Evolutionary conservation across 2,888 invertebrate genomes (phyloP).

Genomic region (Rambutsinella grinnellia): DNA sequence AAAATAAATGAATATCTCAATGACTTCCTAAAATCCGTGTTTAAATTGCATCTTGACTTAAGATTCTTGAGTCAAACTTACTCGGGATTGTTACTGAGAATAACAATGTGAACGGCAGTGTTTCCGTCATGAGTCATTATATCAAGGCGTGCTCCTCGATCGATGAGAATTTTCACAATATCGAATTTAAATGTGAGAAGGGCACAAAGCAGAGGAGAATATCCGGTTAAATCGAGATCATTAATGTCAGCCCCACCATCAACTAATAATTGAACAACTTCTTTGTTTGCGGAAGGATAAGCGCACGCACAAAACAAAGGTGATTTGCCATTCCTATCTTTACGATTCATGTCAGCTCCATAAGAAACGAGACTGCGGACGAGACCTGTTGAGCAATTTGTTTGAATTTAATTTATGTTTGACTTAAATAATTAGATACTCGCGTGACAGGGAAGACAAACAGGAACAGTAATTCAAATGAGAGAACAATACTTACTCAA

Average conservation of each 20-base stretch:
- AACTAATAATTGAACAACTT: slow-evolving; percentile 57
- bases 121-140: slow-evolving; percentile 53
- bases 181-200: slow-evolving; percentile 60
- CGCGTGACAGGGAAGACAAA: neutral
- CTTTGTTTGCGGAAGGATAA: slow-evolving; percentile 45
- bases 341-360: slow-evolving; percentile 61
- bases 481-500: slow-evolving; percentile 35
- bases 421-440: too few species aligned
- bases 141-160: slow-evolving; percentile 53
- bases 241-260: slow-evolving; percentile 59
- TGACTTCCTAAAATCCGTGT: neutral
- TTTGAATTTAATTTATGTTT: neutral
- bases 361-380: slow-evolving; percentile 46
- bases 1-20: neutral
- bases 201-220: slow-evolving; percentile 56
- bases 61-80: slow-evolving; percentile 32
- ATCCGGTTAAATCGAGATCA: slow-evolving; percentile 58
- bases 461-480: neutral
- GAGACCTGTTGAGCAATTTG: slow-evolving; percentile 31
- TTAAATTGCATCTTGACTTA: slow-evolving; percentile 5
- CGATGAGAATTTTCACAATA: slow-evolving; percentile 55
- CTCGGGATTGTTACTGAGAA: slow-evolving; percentile 61
- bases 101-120: slow-evolving; percentile 60
- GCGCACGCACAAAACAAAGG: slow-evolving; percentile 60
- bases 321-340: slow-evolving; percentile 58